Evolutionary conservation across 1,140 invertebrate species (phyloP), one percentile per base, ranked within the genome.

Genomic region (Drosophila varians): DNA sequence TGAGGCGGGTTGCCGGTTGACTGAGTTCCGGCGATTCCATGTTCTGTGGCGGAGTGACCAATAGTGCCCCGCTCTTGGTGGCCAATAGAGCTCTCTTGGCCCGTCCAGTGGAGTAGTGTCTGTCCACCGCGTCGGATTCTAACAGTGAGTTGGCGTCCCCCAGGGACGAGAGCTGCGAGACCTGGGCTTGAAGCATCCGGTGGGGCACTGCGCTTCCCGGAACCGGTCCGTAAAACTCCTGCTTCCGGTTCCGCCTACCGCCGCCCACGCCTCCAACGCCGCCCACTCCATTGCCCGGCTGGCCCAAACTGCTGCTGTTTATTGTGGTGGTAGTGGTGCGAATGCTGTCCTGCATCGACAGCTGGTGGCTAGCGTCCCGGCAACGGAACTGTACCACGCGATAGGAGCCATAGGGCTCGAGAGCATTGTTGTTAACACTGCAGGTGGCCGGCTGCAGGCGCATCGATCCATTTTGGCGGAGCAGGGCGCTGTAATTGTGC

Each of bases 311-410:
- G 11, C 12, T 77, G 65, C 82, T 87, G 36, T 82, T 87, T 21
- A 82, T 78, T 18, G 82, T 87, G 9, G 82, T 87, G 18, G 82
- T 86, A 28, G 83, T 87, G 26, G 82, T 87, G 7, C 82, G 70
- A 3, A 87, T 88, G 66, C 83, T 88, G 7, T 88, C 83, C 74
- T 88, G 83, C 68, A 79, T 68, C 26, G 83, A 89, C 48, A 88
- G 36, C 52, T 88, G 78, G 26, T 84, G 79, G 28, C 38, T 86
- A 26, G 79, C 75, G 23, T 89, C 86, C 6, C 77, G 79, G 46
- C 78, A 89, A 8, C 86, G 86, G 21, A 89, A 89, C 46, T 89
- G 86, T n/a, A 84, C 86, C 58, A 89, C 80, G 0, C 83, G 83
- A 60, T 88, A 89, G 19, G 89, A 90, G 11, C 83, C 78, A 16